These are phyloP conservation scores for Gila robusta DNA, from an alignment of 2,797 vertebrate genomes.

Conservation along the genomic window DNA sequence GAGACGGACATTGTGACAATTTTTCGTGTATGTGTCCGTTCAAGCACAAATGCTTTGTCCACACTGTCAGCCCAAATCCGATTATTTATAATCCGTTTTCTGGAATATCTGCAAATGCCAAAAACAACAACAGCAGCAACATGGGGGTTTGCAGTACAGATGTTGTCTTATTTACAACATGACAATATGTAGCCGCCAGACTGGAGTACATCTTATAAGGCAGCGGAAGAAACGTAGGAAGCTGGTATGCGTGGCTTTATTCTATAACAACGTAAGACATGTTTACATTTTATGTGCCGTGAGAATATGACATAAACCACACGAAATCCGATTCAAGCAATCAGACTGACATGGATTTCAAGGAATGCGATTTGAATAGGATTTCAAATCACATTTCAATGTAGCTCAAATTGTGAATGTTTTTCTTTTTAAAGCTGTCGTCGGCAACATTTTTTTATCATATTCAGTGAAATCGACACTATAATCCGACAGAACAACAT, in stretches of 20 bases:
- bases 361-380: neutral
- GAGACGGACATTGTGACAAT: neutral
- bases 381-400: neutral
- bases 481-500: too few species aligned
- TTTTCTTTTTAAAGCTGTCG: too few species aligned
- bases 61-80: neutral
- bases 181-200: neutral
- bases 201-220: neutral
- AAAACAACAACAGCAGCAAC: neutral
- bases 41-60: neutral
- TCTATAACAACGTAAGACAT: neutral
- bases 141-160: neutral
- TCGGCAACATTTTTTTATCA: too few species aligned
- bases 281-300: neutral
- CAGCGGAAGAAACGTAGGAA: neutral
- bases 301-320: too few species aligned
- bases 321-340: neutral
- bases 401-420: too few species aligned
- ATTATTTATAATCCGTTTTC: neutral
- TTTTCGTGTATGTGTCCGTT: neutral
- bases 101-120: neutral
- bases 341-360: neutral
- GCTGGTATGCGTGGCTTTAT: neutral
- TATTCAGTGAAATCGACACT: too few species aligned
- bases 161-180: neutral